These are phyloP conservation scores for Momotus momota DNA, from an alignment of 2,797 vertebrate species.

Conservation along the genomic window DNA sequence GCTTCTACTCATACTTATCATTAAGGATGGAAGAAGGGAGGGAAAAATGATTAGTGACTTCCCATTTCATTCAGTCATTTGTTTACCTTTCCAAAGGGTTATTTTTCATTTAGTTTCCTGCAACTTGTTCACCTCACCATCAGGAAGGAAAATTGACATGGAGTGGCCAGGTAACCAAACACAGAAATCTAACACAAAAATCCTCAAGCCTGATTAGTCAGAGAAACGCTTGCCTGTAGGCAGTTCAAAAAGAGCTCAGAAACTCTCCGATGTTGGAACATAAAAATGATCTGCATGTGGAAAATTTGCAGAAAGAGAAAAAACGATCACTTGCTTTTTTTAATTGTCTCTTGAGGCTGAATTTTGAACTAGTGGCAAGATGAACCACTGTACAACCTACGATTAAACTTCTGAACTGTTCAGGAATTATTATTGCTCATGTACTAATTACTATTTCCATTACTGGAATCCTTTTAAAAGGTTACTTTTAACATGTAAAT, in stretches of 20 bases:
- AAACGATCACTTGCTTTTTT: background rate
- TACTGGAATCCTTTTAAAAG: background rate
- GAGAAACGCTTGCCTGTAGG: background rate
- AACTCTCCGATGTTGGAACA: background rate
- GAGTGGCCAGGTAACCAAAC: background rate
- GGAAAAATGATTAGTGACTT: constrained; percentile 41
- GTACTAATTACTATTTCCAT: constrained; percentile 19
- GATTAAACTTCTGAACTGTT: background rate
- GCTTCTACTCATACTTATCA: constrained; percentile 42
- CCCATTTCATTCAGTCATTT: background rate
- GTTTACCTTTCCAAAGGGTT: constrained; percentile 11
- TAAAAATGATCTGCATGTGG: background rate
- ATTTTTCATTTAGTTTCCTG: constrained; percentile 16
- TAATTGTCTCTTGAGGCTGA: background rate
- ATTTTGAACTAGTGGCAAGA: background rate
- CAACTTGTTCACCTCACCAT: background rate
- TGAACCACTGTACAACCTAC: background rate
- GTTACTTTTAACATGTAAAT: background rate
- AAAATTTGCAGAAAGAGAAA: background rate
- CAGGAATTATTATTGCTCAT: background rate
- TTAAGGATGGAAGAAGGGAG: background rate
- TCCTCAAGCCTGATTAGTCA: background rate
- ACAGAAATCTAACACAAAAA: background rate
- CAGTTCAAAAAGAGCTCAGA: background rate
- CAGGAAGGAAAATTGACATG: background rate